Base-by-base conservation (phyloP, 2,113 vertebrate species). In the Nematolebias whitei region DNA sequence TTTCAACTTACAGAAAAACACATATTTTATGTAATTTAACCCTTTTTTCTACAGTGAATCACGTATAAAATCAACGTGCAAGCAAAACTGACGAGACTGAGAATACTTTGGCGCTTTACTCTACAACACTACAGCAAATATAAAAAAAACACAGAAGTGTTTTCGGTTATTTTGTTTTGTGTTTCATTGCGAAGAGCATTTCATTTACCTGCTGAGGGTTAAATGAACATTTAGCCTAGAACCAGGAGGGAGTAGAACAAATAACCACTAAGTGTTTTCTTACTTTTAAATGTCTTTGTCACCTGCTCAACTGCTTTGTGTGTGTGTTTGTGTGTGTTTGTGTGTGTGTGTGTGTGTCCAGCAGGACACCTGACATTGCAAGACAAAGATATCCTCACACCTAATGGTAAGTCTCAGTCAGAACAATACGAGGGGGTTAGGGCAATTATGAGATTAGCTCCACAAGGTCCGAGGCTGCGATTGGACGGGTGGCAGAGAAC, bases 371-470 rank as follows among this genome's bases (percentile, higher is more conserved):
- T 92, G 91, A 92, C 91, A 91, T 87, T 82, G 83, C 47, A 80
- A 85, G 87, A 90, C 90, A 92, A 92, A 91, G 90, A 87, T 90
- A 82, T 86, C 88, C 85, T 78, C 65, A 47, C 93, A 93, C 89
- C 91, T 94, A 90, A 95, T 93, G 87, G 92, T 85, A 90, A 93
- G 85, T 92, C 88, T 93, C 90, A 85, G 92, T 87, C 90, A 90
- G 94, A 92, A 95, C 88, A 94, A 93, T 94, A 93, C 80, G 65
- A 87, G 86, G 93, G 89, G 85, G 90, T 93, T 91, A 90, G 92
- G 77, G 89, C 92, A 93, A 95, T 95, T 94, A 95, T 91, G 91
- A 95, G 95, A 95, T 95, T 95, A 95, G 92, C 84, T 91, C 78
- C 78, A 93, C 77, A 86, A 85, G 88, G 84, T 92, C 88, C 85